These are phyloP conservation scores for Sminthurides aquaticus DNA, from an alignment of 2,888 invertebrate species.

Conservation along the genomic window DNA sequence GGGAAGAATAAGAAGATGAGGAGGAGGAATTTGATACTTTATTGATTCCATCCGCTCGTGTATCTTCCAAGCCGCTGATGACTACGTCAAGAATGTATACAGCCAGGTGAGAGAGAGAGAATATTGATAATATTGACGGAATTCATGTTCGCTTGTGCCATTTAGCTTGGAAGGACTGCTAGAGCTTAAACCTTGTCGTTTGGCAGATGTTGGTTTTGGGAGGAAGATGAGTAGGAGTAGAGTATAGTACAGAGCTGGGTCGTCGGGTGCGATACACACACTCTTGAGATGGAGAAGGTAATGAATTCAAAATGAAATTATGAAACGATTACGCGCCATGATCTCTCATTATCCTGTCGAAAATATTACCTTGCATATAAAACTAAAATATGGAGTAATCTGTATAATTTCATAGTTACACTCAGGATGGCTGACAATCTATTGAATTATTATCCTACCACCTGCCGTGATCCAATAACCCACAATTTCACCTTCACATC, in stretches of 20 bases:
- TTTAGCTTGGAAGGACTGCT: no score
- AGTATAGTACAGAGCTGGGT: no score
- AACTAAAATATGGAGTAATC: background rate
- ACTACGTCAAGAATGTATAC: no score
- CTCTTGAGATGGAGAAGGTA: background rate
- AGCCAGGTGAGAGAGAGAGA: no score
- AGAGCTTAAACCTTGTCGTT: no score
- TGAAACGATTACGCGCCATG: background rate
- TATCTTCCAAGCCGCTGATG: no score
- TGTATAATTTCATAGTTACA: background rate
- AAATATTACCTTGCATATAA: background rate
- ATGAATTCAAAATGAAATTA: background rate
- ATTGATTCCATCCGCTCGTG: no score
- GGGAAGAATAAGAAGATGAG: no score
- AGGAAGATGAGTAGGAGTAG: background rate
- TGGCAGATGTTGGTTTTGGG: background rate
- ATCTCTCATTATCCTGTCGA: background rate
- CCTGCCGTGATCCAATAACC: background rate
- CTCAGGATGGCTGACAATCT: background rate
- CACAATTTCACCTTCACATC: background rate
- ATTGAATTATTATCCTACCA: background rate
- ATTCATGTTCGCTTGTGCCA: background rate
- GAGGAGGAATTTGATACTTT: no score
- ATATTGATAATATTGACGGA: no score
- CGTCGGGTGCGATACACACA: no score